A percentile compares a stretch with the other conserved stretches of the same genome.
phyloP scores from a whole-genome alignment of 2,888 invertebrate genomes.

The Balanococcus diminutus region DNA sequence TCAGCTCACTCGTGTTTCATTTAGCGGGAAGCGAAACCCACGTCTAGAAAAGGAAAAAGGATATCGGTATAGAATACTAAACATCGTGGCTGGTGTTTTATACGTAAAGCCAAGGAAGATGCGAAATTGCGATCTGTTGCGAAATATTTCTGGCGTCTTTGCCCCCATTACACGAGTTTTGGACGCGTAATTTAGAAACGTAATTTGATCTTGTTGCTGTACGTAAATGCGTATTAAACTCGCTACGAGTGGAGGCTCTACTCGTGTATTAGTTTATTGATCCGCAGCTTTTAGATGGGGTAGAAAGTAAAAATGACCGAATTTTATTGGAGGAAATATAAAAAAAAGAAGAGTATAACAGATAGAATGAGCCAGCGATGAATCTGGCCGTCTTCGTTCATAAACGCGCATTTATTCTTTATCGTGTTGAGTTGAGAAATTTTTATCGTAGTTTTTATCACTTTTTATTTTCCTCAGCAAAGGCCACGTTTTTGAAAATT shows the following conservation, averaged over 20 bases:
- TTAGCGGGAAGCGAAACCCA: not conserved
- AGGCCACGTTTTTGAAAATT: no score
- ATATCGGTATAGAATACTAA: slow-evolving; percentile 7
- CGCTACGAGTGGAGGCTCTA: not conserved
- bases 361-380: no score
- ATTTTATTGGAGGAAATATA: slow-evolving; percentile 7
- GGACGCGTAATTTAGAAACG: slow-evolving; percentile 34
- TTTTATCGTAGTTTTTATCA: not conserved
- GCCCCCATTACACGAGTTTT: not conserved
- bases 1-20: not conserved
- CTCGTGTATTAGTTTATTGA: slow-evolving; percentile 2
- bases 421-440: not conserved
- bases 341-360: not conserved
- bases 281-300: not conserved
- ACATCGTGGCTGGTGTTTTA: not conserved
- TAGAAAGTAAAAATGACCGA: slow-evolving; percentile 12
- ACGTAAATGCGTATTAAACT: not conserved
- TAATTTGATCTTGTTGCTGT: slow-evolving; percentile 5
- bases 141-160: slow-evolving; percentile 29
- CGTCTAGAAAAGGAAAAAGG: not conserved
- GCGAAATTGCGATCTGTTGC: slow-evolving; percentile 20
- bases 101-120: no score
- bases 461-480: not conserved
- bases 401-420: not conserved
- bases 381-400: not conserved